Conservation (phyloP, 2,888 invertebrate species). For the Drosophila nr. perissopoda region DNA sequence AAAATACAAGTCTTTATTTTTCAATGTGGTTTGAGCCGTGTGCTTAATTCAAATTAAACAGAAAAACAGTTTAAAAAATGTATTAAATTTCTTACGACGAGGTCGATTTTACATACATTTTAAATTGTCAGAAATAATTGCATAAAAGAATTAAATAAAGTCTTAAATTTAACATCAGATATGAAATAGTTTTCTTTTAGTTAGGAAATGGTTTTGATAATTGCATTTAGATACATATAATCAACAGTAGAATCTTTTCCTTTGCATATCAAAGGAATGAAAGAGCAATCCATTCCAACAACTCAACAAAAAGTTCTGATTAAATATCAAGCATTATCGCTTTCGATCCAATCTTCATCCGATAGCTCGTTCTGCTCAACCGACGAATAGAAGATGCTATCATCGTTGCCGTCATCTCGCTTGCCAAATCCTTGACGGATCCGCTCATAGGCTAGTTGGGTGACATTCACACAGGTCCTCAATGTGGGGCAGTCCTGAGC, state of each 20-base stretch:
- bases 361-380: constrained; percentile 17
- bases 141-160: not conserved
- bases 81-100: too few species aligned
- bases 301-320: not conserved
- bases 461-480: constrained; percentile 21
- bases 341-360: not conserved
- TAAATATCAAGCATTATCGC: not conserved
- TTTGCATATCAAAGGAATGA: not conserved
- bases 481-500: constrained; percentile 46
- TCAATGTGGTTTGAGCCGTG: fast-evolving
- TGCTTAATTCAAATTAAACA: not conserved
- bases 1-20: not conserved
- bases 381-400: constrained; percentile 5
- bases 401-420: not conserved
- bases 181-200: not conserved
- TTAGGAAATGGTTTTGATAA: not conserved
- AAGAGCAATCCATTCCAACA: not conserved
- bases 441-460: constrained; percentile 38
- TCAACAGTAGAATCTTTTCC: not conserved
- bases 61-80: not conserved
- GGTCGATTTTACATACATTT: too few species aligned
- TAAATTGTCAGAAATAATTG: not conserved
- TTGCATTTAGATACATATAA: not conserved
- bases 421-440: constrained; percentile 11
- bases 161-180: not conserved